Conservation (phyloP, 2,888 invertebrate species). For the Pyrochroa serraticornis region DNA sequence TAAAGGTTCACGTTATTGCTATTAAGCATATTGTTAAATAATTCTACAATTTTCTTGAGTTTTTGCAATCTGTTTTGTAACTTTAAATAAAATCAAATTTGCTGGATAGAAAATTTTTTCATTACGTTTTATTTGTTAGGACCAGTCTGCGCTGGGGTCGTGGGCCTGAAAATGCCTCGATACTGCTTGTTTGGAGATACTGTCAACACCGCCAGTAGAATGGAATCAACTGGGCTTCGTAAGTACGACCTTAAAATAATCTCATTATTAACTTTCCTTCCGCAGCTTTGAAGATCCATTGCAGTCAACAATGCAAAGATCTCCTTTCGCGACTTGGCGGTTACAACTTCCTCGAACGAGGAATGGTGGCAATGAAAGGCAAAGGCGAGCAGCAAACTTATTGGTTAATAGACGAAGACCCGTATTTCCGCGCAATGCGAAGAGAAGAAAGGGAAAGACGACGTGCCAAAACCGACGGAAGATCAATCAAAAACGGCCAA, state of each 20-base stretch:
- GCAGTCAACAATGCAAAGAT: slow-evolving; percentile 74
- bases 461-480: slow-evolving; percentile 55
- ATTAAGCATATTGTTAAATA: too few species aligned
- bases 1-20: too few species aligned
- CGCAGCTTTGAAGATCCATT: slow-evolving; percentile 80
- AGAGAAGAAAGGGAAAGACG: slow-evolving; percentile 61
- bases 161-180: slow-evolving; percentile 91
- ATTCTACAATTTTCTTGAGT: too few species aligned
- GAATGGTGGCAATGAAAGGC: slow-evolving; percentile 80
- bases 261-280: neutral
- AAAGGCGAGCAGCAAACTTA: slow-evolving; percentile 83
- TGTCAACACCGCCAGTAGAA: slow-evolving; percentile 87
- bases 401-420: slow-evolving; percentile 81
- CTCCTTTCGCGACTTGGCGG: slow-evolving; percentile 76
- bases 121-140: slow-evolving; percentile 61
- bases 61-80: too few species aligned
- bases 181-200: slow-evolving; percentile 94
- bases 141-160: slow-evolving; percentile 91
- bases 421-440: slow-evolving; percentile 63
- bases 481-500: slow-evolving; percentile 38
- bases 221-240: slow-evolving; percentile 85
- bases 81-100: too few species aligned
- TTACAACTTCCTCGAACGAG: slow-evolving; percentile 77
- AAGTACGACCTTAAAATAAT: too few species aligned
- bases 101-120: too few species aligned